phyloP scores from a whole-genome alignment of 2,888 invertebrate genomes.

The Disparrhopalites patrizii region DNA sequence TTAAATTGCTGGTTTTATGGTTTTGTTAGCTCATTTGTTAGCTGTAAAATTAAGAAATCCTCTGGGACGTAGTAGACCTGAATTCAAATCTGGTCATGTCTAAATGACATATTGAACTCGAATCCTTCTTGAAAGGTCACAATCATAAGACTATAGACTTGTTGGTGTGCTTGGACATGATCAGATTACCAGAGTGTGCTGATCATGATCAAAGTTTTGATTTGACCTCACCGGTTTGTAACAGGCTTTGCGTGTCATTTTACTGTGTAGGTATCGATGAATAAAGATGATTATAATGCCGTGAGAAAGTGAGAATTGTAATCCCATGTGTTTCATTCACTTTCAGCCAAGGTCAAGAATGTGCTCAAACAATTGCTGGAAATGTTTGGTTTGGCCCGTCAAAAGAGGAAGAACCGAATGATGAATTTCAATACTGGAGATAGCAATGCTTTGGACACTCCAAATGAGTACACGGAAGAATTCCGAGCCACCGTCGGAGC shows the following conservation, averaged over 20 bases:
- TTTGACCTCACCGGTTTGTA: too few relatives aligned
- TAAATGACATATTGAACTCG: too few relatives aligned
- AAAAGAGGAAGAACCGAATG: constrained; percentile 37
- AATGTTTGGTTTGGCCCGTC: constrained; percentile 35
- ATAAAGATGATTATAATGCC: too few relatives aligned
- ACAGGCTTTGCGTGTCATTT: too few relatives aligned
- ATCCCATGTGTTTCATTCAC: too few relatives aligned
- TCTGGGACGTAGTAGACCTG: background rate
- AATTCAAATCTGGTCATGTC: too few relatives aligned
- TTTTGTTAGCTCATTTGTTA: background rate
- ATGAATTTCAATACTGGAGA: constrained; percentile 32
- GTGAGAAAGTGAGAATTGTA: too few relatives aligned
- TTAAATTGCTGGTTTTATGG: background rate
- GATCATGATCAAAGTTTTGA: too few relatives aligned
- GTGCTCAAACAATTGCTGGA: constrained; percentile 35
- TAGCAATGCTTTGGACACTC: constrained; percentile 21
- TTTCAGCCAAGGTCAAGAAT: constrained; percentile 27
- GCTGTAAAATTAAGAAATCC: background rate
- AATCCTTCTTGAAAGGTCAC: background rate
- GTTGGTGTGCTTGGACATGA: background rate
- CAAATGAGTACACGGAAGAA: constrained; percentile 42
- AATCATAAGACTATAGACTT: background rate
- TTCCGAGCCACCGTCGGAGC: constrained; percentile 46
- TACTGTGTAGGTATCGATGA: too few relatives aligned
- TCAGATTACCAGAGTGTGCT: too few relatives aligned